These are phyloP conservation scores for Epinotia demarniana DNA, from an alignment of 2,888 invertebrate genomes.

Conservation along the genomic window DNA sequence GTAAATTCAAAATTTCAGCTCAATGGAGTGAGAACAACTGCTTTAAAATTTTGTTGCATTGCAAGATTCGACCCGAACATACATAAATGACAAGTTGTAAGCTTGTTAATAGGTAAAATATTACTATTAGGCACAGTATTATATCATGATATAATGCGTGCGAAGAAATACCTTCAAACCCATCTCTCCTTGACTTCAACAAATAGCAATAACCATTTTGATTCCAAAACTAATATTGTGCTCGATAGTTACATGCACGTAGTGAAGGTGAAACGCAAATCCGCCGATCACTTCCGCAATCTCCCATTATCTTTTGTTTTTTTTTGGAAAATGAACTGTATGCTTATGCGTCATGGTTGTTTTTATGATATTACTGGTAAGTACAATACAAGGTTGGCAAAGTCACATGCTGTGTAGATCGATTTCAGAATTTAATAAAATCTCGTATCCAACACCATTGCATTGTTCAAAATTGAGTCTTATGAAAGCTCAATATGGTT, in stretches of 20 bases:
- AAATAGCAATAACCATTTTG: neutral
- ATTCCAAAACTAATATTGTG: neutral
- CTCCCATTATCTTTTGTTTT: neutral
- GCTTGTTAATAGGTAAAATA: no score
- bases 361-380: neutral
- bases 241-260: neutral
- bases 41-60: no score
- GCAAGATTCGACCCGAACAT: no score
- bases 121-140: no score
- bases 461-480: neutral
- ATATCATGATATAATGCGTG: neutral
- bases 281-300: neutral
- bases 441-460: neutral
- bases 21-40: no score
- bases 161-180: constrained; percentile 2
- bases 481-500: neutral
- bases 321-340: neutral
- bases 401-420: neutral
- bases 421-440: neutral
- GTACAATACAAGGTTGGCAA: neutral
- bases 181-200: neutral
- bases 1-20: no score
- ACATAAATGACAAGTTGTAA: no score
- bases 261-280: constrained; percentile 11
- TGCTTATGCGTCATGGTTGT: neutral